Evolutionary conservation across 2,888 invertebrate genomes (phyloP), one percentile per base, ranked within the genome.

Genomic region (Lasioglossum morio): DNA sequence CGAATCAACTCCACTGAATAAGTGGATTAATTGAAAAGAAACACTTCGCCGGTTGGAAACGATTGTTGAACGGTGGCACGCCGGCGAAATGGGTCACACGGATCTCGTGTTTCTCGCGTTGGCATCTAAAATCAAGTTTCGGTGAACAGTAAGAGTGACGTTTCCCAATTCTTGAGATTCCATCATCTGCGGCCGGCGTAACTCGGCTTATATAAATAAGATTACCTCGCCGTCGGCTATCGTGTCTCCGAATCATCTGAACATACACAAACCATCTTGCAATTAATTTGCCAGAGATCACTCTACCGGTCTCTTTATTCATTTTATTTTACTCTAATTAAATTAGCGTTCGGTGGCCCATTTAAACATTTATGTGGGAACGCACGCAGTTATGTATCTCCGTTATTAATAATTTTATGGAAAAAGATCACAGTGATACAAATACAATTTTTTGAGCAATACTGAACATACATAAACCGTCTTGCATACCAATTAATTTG

Each of bases 51-150:
- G 63, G 57, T 75, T 77, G 48, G 60, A 57, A 84, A 84, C 46
- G 53, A 79, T 53, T 53, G 30, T 69, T 14, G 16, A 60, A 84
- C 34, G 63, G 57, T 79, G 12, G n/a, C 27, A 53, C 10, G 34
- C 34, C 16, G 2, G n/a, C 34, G 72, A 85, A 79, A 84, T 79
- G 46, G 73, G 76, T 84, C 77, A 75, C 30, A 27, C 66, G 37
- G 60, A 19, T 37, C 30, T 30, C 34, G 79, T 27, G 48, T 77
- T 77, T 48, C 66, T 37, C 46, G 30, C 72, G 53, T 66, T 66
- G 43, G 40, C 8, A 72, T 75, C 66, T 81, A 78, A 86, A 85
- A 86, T 81, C 81, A 66, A 77, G 53, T 78, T 79, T 79, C 66
- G 7, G 66, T 37, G 78, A 23, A 72, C 57, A 30, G 63, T 53